Percentiles rank a stretch among this genome's conserved stretches.
These are phyloP conservation scores for Serrognathus titanus DNA, from an alignment of 2,888 invertebrate species.

Conservation along the genomic window DNA sequence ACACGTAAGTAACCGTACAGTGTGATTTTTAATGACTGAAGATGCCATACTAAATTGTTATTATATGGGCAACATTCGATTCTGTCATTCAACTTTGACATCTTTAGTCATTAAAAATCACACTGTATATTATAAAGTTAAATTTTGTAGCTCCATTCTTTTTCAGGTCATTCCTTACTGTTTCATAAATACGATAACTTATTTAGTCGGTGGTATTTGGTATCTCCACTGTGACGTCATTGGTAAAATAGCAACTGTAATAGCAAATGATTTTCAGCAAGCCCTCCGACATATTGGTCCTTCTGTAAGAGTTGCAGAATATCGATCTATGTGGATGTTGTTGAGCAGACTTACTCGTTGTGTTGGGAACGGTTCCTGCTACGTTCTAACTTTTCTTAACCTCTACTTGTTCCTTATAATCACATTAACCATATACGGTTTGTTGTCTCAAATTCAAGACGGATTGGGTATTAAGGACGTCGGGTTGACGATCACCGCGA, in stretches of 20 bases:
- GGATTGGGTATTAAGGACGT: conserved; percentile 72
- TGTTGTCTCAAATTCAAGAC: conserved; percentile 69
- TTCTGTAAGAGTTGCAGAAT: conserved; percentile 66
- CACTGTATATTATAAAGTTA: too few species aligned
- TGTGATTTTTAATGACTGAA: too few species aligned
- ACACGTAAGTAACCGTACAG: conserved; percentile 48
- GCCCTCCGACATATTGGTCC: conserved; percentile 67
- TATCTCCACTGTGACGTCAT: conserved; percentile 63
- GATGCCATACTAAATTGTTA: too few species aligned
- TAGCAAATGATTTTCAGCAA: conserved; percentile 68
- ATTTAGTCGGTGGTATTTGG: conserved; percentile 70
- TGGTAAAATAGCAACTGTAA: conserved; percentile 60
- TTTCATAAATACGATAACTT: conserved; percentile 65
- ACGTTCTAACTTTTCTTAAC: conserved; percentile 65
- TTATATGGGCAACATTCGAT: too few species aligned
- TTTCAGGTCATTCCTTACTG: conserved; percentile 63
- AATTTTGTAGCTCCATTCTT: conserved; percentile 3
- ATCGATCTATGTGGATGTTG: conserved; percentile 68
- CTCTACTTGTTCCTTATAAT: conserved; percentile 70
- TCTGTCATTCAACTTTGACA: too few species aligned
- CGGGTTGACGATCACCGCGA: conserved; percentile 64
- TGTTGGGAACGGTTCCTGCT: conserved; percentile 65
- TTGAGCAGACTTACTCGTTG: conserved; percentile 65
- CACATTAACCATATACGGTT: conserved; percentile 70
- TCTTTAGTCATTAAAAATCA: too few species aligned